A percentile compares a stretch with the other conserved stretches of the same genome.
Evolutionary conservation across 2,113 vertebrate species (phyloP).

Genomic region (Psittacula cyanocephala): DNA sequence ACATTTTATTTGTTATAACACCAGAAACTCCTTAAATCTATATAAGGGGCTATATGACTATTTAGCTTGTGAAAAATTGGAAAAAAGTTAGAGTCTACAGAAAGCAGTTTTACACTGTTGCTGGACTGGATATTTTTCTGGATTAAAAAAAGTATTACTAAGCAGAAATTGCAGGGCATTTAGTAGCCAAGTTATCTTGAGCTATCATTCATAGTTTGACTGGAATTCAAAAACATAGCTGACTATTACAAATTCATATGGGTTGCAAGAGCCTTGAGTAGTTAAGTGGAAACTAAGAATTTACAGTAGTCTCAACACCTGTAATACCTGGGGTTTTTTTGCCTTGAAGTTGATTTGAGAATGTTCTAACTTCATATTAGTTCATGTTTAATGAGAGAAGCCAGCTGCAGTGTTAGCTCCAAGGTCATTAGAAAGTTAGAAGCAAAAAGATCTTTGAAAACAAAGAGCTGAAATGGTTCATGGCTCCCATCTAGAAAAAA

Average conservation of each 20-base stretch:
- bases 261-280: background rate
- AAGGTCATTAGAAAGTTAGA: background rate
- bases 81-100: background rate
- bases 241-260: accelerated
- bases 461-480: background rate
- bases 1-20: background rate
- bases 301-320: background rate
- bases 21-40: background rate
- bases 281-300: background rate
- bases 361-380: background rate
- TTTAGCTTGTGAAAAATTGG: background rate
- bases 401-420: background rate
- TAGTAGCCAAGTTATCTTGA: background rate
- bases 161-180: background rate
- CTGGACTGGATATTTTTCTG: background rate
- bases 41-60: accelerated
- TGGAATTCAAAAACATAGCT: background rate
- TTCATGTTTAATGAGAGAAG: background rate
- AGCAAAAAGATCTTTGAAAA: background rate
- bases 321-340: background rate
- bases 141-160: background rate
- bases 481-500: background rate
- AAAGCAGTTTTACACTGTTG: background rate
- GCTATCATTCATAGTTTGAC: background rate
- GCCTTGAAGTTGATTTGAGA: background rate